Evolutionary conservation across 1,140 invertebrate species (phyloP), one percentile per base, ranked within the genome.

Genomic region (Luehdorfia chinensis): DNA sequence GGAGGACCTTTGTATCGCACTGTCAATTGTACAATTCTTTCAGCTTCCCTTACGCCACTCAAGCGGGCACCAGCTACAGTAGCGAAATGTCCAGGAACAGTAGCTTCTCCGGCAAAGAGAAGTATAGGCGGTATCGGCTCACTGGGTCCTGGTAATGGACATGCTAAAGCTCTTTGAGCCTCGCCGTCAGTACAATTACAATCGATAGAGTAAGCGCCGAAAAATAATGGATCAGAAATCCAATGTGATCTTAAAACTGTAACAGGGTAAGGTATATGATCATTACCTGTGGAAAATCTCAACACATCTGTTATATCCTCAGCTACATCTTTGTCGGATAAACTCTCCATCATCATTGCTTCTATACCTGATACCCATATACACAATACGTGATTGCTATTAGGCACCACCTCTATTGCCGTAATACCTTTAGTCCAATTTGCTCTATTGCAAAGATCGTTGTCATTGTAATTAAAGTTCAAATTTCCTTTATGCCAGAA

Each of bases 81-180:
- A 1, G 90, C 90, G 57, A 56, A 75, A 32, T 80, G 69, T 2
- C 70, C 75, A 68, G 52, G 90, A 64, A 87, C 93, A 0, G 94
- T 95, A 1, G 93, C 94, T 75, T 96, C 95, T 1, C 95, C 95
- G 33, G 94, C 94, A 72, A 96, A 95, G 15, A 95, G 66, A 14
- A 96, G 67, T 83, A 85, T 70, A 2, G 80, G 80, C 14, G 80
- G 80, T 25, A 80, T 56, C 4, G 80, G 58, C 7, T 77, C 89
- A 50, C 88, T 87, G 1, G 87, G 84, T 0, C 88, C 90, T 14
- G 91, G 91, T 13, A 92, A 58, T 1, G 92, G 91, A 64, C 78
- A 87, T 1, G 89, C 89, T 14, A 92, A 63, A 56, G 89, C 88
- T 54, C 89, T 89, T 37, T 91, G 90, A 87, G 88, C 47, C 68